These are phyloP conservation scores for Lepidurus packardi DNA, from an alignment of 1,140 invertebrate genomes.

Conservation along the genomic window DNA sequence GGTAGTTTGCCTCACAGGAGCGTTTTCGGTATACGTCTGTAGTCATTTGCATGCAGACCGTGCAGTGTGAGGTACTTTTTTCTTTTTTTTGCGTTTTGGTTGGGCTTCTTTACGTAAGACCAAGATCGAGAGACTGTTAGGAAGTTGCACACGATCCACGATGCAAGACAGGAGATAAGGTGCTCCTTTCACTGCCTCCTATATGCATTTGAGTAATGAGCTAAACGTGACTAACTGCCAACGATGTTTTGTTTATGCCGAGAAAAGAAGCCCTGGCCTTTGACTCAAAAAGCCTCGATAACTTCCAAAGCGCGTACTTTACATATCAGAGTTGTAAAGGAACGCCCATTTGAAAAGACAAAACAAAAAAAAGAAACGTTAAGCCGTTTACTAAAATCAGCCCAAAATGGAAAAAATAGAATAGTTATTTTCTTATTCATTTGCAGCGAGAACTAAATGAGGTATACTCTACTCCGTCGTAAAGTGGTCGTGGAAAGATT, in stretches of 20 bases:
- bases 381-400: no score
- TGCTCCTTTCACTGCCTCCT: not conserved
- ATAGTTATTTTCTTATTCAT: no score
- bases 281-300: no score
- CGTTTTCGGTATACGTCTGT: not conserved
- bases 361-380: no score
- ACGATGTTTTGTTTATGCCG: not conserved
- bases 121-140: not conserved
- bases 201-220: not conserved
- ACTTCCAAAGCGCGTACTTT: no score
- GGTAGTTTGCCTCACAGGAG: not conserved
- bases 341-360: no score
- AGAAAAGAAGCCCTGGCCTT: no score
- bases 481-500: no score
- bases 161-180: not conserved
- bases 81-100: not conserved
- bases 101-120: not conserved
- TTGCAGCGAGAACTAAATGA: no score
- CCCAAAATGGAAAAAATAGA: no score
- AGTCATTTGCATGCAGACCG: constrained; percentile 13
- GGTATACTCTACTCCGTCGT: no score
- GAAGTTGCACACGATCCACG: not conserved
- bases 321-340: no score
- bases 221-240: constrained; percentile 4
- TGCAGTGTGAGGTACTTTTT: not conserved